Base-by-base conservation (phyloP, 1,140 invertebrate genomes). In the Aphelenchoides fujianensis region DNA sequence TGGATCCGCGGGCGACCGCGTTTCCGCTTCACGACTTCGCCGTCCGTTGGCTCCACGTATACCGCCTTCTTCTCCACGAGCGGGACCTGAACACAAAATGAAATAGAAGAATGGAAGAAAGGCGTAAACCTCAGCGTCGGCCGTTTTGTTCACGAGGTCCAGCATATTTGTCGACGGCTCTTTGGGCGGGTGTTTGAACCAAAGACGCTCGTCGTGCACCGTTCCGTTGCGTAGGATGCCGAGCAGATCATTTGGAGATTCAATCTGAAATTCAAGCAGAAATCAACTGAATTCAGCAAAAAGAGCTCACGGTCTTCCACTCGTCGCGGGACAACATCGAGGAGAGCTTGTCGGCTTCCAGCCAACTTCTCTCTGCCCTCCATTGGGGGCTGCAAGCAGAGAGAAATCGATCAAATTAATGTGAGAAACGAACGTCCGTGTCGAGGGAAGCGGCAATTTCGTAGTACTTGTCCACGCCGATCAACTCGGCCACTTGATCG, bases 271-370 rank as follows among this genome's bases (percentile, higher is more conserved):
- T 12, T 36, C 27, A 31, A 61, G 19, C 28, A n/a, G 19, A 66
- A n/a, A 0, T 41, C 12, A 34, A 66, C 31, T 1, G n/a, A n/a
- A n/a, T n/a, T n/a, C n/a, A n/a, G 7, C 12, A 27, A 5, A 66
- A 34, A 64, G 23, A 30, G 23, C 63, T 66, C 32, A 66, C 63
- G 16, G 9, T 34, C n/a, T 36, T 35, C 63, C 63, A 66, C 53
- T 66, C 63, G 19, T 66, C 63, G 30, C 23, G 16, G 2, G 2
- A 36, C 1, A 66, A 48, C 63, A 41, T 66, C 16, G 63, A 66
- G 30, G 36, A 19, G 32, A 66, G 53, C 32, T 41, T 27, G 32
- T 66, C 63, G 31, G 63, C 63, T 27, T 36, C 12, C 12, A 66
- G 32, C 27, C 27, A n/a, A 36, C 31, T 66, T 19, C 1, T 66